Conservation (phyloP, 2,113 vertebrate species). For the Onychostoma macrolepis region DNA sequence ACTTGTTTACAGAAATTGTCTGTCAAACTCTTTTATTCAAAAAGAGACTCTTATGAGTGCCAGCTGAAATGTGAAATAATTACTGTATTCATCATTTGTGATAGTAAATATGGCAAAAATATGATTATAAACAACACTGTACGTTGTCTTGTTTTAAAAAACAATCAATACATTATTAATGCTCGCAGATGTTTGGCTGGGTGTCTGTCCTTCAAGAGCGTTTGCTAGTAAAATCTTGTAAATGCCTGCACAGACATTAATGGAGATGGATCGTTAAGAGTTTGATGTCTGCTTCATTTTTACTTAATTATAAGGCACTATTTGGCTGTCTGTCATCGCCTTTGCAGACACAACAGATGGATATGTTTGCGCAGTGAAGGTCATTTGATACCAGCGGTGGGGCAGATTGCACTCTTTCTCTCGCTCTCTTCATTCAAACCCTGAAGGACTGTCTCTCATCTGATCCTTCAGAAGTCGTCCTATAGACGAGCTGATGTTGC, state of each 20-base stretch:
- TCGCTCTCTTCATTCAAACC: constrained; percentile 25
- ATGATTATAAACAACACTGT: neutral
- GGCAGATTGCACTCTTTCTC: constrained; percentile 24
- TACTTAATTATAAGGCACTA: constrained; percentile 28
- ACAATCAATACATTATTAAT: constrained; percentile 22
- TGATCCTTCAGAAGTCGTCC: constrained; percentile 32
- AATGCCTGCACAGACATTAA: constrained; percentile 6
- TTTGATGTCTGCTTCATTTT: constrained; percentile 32
- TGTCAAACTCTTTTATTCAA: constrained; percentile 24
- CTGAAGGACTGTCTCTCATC: constrained; percentile 38
- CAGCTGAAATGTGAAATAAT: neutral
- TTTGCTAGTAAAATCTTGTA: neutral
- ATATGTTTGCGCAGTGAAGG: constrained; percentile 31
- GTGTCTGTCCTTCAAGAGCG: neutral
- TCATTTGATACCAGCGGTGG: constrained; percentile 38
- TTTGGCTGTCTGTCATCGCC: constrained; percentile 25
- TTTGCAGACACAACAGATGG: constrained; percentile 36
- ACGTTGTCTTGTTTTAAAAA: neutral
- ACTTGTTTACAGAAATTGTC: constrained; percentile 13
- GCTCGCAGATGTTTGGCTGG: neutral
- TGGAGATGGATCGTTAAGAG: constrained; percentile 9
- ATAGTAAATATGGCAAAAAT: constrained; percentile 4
- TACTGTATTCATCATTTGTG: neutral
- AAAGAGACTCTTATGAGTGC: neutral
- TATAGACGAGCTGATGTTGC: constrained; percentile 19